These are phyloP conservation scores for Pegoplata infirma DNA, from an alignment of 2,888 invertebrate species.

Conservation along the genomic window DNA sequence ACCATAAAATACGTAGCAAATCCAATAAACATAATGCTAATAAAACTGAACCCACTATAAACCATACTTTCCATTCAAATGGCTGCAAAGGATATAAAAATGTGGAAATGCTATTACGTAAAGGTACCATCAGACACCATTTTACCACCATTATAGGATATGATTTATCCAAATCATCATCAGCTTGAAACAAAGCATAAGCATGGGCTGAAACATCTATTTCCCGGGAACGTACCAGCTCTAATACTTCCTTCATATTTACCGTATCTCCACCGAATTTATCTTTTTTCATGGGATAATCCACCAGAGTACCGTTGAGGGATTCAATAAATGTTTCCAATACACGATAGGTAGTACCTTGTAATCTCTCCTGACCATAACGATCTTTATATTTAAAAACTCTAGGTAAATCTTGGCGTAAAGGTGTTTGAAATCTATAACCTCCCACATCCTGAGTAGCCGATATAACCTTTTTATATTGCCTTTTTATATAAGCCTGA, in stretches of 20 bases:
- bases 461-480: slow-evolving; percentile 60
- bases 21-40: not conserved
- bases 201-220: slow-evolving; percentile 70
- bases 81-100: slow-evolving; percentile 69
- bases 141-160: slow-evolving; percentile 70
- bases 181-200: slow-evolving; percentile 67
- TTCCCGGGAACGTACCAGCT: slow-evolving; percentile 65
- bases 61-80: slow-evolving; percentile 61
- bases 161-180: slow-evolving; percentile 68
- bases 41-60: not conserved
- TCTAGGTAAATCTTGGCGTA: slow-evolving; percentile 69
- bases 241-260: slow-evolving; percentile 68
- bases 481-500: not conserved
- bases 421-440: slow-evolving; percentile 61
- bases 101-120: slow-evolving; percentile 68
- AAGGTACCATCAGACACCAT: slow-evolving; percentile 72
- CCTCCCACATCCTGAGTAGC: slow-evolving; percentile 62
- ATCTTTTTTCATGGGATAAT: slow-evolving; percentile 58
- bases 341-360: slow-evolving; percentile 26
- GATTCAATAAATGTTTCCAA: slow-evolving; percentile 29
- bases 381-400: slow-evolving; percentile 64
- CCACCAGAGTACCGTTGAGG: slow-evolving; percentile 65
- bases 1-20: not conserved
- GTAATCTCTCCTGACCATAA: not conserved
- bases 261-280: slow-evolving; percentile 61